Evolutionary conservation across 2,888 invertebrate genomes (phyloP).

Genomic region (Nysson spinosus): DNA sequence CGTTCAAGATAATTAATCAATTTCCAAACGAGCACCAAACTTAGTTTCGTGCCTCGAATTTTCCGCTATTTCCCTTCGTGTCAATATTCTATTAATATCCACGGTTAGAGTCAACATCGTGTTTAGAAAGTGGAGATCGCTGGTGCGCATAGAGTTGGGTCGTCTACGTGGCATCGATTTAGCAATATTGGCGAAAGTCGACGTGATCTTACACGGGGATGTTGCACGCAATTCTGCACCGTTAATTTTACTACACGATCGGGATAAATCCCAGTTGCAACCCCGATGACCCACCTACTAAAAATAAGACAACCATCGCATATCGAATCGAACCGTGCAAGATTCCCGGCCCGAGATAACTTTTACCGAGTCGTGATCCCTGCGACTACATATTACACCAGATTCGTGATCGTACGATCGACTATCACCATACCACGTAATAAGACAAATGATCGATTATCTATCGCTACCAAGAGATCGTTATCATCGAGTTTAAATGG

Average conservation of each 20-base stretch:
- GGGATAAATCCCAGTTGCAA: slow-evolving; percentile 9
- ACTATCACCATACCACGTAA: slow-evolving; percentile 9
- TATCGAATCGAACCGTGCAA: slow-evolving; percentile 7
- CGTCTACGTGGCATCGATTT: slow-evolving; percentile 33
- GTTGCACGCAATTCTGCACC: slow-evolving; percentile 19
- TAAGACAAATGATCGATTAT: slow-evolving; percentile 16
- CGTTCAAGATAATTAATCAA: too few species aligned
- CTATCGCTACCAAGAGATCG: not conserved
- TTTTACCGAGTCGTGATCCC: not conserved
- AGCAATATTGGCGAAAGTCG: slow-evolving; percentile 47
- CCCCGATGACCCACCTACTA: slow-evolving; percentile 7
- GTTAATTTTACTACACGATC: slow-evolving; percentile 36
- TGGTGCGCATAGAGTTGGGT: slow-evolving; percentile 14
- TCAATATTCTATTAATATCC: too few species aligned
- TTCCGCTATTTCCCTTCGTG: too few species aligned
- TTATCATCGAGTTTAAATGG: too few species aligned
- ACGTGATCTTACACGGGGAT: slow-evolving; percentile 21
- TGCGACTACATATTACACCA: not conserved
- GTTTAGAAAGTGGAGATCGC: slow-evolving; percentile 35
- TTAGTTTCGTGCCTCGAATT: slow-evolving; percentile 8
- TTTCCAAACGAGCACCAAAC: too few species aligned
- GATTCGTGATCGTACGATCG: slow-evolving; percentile 13
- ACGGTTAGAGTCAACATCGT: too few species aligned
- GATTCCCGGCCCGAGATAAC: not conserved
- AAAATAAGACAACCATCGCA: not conserved